phyloP scores from a whole-genome alignment of 2,797 vertebrate genomes.

The Ptychadena robeensis region DNA sequence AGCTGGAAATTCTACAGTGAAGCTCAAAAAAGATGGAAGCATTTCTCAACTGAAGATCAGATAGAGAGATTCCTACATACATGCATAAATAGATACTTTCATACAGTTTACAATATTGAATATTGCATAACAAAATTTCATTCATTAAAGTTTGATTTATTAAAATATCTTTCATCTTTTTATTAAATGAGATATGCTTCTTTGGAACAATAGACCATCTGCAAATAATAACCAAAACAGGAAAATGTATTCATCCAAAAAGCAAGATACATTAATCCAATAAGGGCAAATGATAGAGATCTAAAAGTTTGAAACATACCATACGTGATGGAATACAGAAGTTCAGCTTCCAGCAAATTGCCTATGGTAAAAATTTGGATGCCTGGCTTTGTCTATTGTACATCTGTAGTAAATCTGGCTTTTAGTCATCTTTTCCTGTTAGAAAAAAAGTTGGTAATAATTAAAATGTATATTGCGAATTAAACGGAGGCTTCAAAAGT shows the following conservation, averaged over 20 bases:
- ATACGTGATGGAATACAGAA: constrained; percentile 36
- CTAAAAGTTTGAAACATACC: constrained; percentile 61
- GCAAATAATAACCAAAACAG: constrained; percentile 64
- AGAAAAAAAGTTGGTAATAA: background rate
- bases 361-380: background rate
- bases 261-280: constrained; percentile 59
- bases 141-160: background rate
- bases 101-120: background rate
- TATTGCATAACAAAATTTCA: background rate
- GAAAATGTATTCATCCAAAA: constrained; percentile 54
- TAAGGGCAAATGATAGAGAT: constrained; percentile 57
- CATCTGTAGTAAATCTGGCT: constrained; percentile 44
- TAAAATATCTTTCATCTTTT: constrained; percentile 38
- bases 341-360: constrained; percentile 39
- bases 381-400: background rate
- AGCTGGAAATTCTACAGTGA: background rate
- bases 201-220: constrained; percentile 53
- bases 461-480: background rate
- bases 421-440: constrained; percentile 22
- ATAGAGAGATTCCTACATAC: no score
- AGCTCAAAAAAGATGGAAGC: background rate
- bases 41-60: no score
- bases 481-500: background rate
- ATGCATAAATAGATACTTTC: background rate
- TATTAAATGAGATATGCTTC: constrained; percentile 20